Percentiles rank a stretch among this genome's conserved stretches.
These are phyloP conservation scores for Hanleya hanleyi DNA, from an alignment of 2,888 invertebrate species.

Conservation along the genomic window DNA sequence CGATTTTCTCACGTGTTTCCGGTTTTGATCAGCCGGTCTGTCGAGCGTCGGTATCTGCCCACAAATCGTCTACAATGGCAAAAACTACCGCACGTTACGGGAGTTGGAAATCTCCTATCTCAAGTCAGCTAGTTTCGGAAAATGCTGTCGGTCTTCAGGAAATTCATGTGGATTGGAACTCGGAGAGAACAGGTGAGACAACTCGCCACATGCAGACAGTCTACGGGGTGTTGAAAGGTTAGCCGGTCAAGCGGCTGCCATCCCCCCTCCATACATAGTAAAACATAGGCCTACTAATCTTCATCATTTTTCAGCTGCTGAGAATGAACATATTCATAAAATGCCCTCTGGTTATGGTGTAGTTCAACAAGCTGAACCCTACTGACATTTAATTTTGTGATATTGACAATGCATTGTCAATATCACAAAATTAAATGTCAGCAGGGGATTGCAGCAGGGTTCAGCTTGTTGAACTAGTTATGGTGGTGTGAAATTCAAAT, in stretches of 20 bases:
- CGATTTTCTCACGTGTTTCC: not conserved
- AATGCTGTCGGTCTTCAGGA: slow-evolving; percentile 57
- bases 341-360: too few species aligned
- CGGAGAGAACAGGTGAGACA: slow-evolving; percentile 40
- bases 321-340: too few species aligned
- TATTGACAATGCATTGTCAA: too few species aligned
- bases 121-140: slow-evolving; percentile 57
- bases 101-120: slow-evolving; percentile 66
- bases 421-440: too few species aligned
- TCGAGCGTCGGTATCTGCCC: not conserved
- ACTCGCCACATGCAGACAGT: not conserved
- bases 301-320: too few species aligned
- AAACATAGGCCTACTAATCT: too few species aligned
- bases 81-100: slow-evolving; percentile 48
- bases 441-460: too few species aligned
- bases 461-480: too few species aligned
- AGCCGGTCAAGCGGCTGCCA: not conserved
- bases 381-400: too few species aligned
- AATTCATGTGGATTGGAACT: slow-evolving; percentile 52
- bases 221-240: not conserved
- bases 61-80: not conserved
- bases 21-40: not conserved
- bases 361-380: too few species aligned
- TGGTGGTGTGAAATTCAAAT: too few species aligned
- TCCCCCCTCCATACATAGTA: too few species aligned